Conservation (phyloP, 2,113 vertebrate genomes). For the Plestiodon gilberti region DNA sequence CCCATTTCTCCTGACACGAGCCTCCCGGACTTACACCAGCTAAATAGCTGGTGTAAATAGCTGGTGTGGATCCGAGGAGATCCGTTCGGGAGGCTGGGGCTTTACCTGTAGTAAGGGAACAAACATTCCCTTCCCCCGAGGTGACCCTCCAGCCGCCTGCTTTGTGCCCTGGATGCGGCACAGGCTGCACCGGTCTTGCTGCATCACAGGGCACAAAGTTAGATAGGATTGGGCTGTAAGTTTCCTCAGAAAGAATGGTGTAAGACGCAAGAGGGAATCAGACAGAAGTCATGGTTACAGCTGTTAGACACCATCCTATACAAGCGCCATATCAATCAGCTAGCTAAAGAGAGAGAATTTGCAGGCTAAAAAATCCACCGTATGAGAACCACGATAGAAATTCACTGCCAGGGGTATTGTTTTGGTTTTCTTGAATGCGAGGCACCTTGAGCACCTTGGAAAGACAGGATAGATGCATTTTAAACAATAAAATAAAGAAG, state of each 20-base stretch:
- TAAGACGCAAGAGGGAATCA: background rate
- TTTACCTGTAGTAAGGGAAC: no score
- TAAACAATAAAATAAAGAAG: background rate
- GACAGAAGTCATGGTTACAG: background rate
- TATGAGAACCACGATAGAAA: background rate
- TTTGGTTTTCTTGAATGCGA: background rate
- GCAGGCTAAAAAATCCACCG: background rate
- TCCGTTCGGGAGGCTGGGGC: no score
- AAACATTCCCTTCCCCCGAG: no score
- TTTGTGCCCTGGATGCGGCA: no score
- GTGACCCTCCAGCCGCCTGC: no score
- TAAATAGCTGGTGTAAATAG: no score
- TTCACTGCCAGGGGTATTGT: background rate
- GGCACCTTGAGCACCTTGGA: background rate
- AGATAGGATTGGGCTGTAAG: no score
- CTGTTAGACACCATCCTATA: background rate
- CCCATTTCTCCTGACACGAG: no score
- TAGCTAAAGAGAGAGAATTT: background rate
- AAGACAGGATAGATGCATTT: background rate
- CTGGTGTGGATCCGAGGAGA: no score
- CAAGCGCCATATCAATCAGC: background rate
- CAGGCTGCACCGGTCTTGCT: no score
- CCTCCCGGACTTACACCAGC: no score
- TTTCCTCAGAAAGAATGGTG: background rate
- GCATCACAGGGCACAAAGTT: no score